phyloP scores from a whole-genome alignment of 2,797 vertebrate genomes.

The Natrix natrix region DNA sequence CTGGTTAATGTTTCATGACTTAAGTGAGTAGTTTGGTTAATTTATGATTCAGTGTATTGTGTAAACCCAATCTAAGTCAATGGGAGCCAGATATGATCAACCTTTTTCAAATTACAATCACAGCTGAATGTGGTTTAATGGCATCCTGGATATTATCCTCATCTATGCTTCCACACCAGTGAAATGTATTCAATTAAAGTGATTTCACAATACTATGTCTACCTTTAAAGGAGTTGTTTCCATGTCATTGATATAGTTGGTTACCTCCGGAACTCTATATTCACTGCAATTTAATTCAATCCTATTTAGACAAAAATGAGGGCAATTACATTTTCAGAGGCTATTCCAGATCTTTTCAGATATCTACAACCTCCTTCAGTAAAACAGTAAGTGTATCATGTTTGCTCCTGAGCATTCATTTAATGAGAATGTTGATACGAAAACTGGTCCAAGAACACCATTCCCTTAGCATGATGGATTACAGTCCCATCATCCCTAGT shows the following conservation, averaged over 20 bases:
- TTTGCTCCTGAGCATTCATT: background rate
- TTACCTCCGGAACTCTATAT: slow-evolving; percentile 13
- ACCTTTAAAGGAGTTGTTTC: slow-evolving; percentile 42
- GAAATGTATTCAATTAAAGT: background rate
- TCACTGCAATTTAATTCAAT: slow-evolving; percentile 18
- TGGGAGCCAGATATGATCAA: background rate
- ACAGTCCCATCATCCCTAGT: background rate
- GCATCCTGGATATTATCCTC: background rate
- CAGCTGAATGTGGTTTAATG: background rate
- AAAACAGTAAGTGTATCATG: background rate
- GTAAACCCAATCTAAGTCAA: background rate
- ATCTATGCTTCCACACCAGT: background rate
- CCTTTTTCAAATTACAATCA: background rate
- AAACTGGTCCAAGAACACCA: background rate
- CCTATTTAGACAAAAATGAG: slow-evolving; percentile 39
- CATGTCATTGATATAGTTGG: slow-evolving; percentile 32
- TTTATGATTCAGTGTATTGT: background rate
- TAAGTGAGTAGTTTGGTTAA: background rate
- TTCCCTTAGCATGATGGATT: background rate
- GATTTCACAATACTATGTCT: slow-evolving; percentile 38
- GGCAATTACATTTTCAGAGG: background rate
- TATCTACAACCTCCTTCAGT: background rate
- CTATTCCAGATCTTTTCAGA: background rate
- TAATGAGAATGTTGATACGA: background rate
- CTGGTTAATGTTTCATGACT: background rate